Evolutionary conservation across 2,797 vertebrate genomes (phyloP).

Genomic region (Sarcophilus harrisii): DNA sequence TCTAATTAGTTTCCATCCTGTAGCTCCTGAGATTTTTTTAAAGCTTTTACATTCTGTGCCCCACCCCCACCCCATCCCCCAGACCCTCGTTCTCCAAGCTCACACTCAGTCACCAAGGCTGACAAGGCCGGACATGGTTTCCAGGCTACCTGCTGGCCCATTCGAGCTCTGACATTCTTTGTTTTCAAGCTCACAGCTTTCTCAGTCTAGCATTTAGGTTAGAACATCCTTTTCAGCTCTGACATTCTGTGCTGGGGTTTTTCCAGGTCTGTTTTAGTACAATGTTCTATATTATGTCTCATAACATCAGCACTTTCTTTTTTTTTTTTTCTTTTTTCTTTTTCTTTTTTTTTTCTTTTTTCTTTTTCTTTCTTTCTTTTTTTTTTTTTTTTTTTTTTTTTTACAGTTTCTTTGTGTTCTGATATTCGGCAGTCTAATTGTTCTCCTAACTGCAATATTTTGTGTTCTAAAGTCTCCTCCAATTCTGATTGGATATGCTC

Average conservation of each 20-base stretch:
- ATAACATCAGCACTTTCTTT: neutral
- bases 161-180: too few species aligned
- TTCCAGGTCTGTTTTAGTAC: neutral
- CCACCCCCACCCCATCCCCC: too few species aligned
- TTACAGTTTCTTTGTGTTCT: neutral
- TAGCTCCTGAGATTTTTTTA: neutral
- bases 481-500: neutral
- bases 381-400: too few species aligned
- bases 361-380: too few species aligned
- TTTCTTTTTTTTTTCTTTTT: too few species aligned
- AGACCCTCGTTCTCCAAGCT: neutral
- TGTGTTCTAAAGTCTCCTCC: neutral
- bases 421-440: neutral
- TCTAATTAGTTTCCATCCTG: neutral
- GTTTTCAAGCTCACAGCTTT: neutral
- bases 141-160: neutral
- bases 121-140: neutral
- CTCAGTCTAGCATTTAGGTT: neutral
- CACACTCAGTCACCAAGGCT: neutral
- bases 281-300: neutral
- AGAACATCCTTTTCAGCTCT: neutral
- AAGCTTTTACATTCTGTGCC: neutral
- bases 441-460: neutral
- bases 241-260: neutral
- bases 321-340: too few species aligned